Percentiles rank a stretch among this genome's conserved stretches.
phyloP scores from a whole-genome alignment of 2,113 vertebrate genomes.

The Chunga burmeisteri region DNA sequence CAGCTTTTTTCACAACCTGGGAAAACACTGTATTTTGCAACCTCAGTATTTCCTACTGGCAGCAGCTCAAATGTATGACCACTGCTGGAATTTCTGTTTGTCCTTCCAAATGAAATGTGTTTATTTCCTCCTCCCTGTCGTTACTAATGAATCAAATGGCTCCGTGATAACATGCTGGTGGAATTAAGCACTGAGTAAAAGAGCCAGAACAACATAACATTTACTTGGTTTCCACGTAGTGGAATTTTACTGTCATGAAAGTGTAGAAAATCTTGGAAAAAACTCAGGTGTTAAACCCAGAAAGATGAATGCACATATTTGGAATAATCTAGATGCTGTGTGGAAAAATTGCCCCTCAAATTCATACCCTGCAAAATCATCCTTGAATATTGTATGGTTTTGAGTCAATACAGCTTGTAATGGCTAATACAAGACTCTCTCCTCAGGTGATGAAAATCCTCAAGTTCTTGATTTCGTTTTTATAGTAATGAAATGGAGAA shows the following conservation, averaged over 20 bases:
- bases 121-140: neutral
- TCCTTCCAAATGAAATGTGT: neutral
- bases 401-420: neutral
- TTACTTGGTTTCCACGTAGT: slow-evolving; percentile 3
- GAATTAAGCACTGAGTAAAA: neutral
- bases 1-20: neutral
- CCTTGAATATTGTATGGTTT: neutral
- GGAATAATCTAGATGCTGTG: neutral
- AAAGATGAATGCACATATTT: neutral
- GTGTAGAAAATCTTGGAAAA: neutral
- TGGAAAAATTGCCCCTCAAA: neutral
- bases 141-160: neutral
- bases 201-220: slow-evolving; percentile 1
- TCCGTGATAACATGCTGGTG: neutral
- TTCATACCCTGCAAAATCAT: neutral
- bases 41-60: slow-evolving; percentile 35
- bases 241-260: neutral
- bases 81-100: slow-evolving; percentile 37
- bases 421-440: neutral
- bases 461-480: neutral
- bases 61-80: neutral
- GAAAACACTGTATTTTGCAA: slow-evolving; percentile 49
- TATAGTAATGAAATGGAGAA: neutral
- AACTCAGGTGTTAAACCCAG: neutral
- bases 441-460: neutral